Evolutionary conservation across 1,140 invertebrate species (phyloP), one percentile per base, ranked within the genome.

Genomic region (Pseudomyrmex dendroicus): DNA sequence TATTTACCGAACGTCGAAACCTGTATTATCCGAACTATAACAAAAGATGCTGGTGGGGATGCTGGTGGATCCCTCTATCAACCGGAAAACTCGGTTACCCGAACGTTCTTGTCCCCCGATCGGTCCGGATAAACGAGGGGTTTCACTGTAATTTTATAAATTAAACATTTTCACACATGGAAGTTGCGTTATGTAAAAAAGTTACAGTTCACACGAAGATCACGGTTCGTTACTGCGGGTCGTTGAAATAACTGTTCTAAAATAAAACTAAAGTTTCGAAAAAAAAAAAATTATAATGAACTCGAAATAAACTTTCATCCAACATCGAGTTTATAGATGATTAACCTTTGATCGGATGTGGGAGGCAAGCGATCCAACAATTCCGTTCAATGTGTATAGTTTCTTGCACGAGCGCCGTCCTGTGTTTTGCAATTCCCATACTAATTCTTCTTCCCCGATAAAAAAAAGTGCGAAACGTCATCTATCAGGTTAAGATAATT

Each of bases 311-410:
- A 72, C 46, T 59, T 72, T 80, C 59, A 70, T 80, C 10, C 35
- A 15, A 10, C 17, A 10, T 56, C 63, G 35, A 46, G 20, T 50
- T 59, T 20, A 70, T 61, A 25, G 20, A 57, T 8, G 35, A 80
- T 57, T 57, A 80, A 80, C 54, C 20, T 70, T 59, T 59, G 76
- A 80, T 80, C 61, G 66, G 12, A 13, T 22, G 44, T 72, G 66
- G 66, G 22, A 48, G 54, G 64, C 76, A 48, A 80, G 46, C 59
- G 64, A 80, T 54, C 64, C 54, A 12, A 1, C 50, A 78, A 78
- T 80, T 35, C 2, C 54, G 44, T 44, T 70, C 76, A 59, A 72
- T 80, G 35, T 25, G 1, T 7, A 7, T 35, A 68, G 20, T 78
- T 48, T 10, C 20, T 78, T 68, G 61, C 46, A 46, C 44, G 46